These are phyloP conservation scores for Stichopus horrens DNA, from an alignment of 53 echinoderm and acorn worm genomes.

Conservation along the genomic window DNA sequence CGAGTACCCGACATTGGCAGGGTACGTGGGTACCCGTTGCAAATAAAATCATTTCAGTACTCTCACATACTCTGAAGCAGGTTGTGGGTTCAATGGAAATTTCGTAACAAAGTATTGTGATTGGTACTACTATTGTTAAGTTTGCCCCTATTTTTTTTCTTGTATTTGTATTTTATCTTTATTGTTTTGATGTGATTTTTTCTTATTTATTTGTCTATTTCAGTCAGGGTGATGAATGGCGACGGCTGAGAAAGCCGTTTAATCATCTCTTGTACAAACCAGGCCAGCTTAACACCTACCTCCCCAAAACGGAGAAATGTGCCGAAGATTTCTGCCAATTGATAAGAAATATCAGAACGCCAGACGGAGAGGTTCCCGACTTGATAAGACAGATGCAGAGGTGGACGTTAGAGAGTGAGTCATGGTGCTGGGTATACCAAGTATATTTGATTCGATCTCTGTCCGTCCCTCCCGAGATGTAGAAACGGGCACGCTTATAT, in stretches of 20 bases:
- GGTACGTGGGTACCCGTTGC: too few relatives aligned
- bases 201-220: not conserved
- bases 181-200: not conserved
- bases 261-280: conserved; percentile 86
- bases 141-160: too few relatives aligned
- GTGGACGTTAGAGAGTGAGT: conserved; percentile 95
- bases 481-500: too few relatives aligned
- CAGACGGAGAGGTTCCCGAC: conserved; percentile 77
- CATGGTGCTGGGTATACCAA: not conserved
- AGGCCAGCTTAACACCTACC: conserved; percentile 63
- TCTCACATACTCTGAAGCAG: too few relatives aligned
- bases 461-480: not conserved
- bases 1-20: too few relatives aligned
- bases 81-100: too few relatives aligned
- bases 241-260: conserved; percentile 63
- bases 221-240: conserved; percentile 95
- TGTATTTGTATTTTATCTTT: too few relatives aligned
- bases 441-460: not conserved
- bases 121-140: too few relatives aligned
- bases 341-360: conserved; percentile 57
- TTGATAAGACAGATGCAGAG: conserved; percentile 79
- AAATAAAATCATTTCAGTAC: too few relatives aligned
- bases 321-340: conserved; percentile 80
- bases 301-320: conserved; percentile 78
- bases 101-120: too few relatives aligned